phyloP scores from a whole-genome alignment of 2,888 invertebrate species.

The Keiferia lycopersicella region DNA sequence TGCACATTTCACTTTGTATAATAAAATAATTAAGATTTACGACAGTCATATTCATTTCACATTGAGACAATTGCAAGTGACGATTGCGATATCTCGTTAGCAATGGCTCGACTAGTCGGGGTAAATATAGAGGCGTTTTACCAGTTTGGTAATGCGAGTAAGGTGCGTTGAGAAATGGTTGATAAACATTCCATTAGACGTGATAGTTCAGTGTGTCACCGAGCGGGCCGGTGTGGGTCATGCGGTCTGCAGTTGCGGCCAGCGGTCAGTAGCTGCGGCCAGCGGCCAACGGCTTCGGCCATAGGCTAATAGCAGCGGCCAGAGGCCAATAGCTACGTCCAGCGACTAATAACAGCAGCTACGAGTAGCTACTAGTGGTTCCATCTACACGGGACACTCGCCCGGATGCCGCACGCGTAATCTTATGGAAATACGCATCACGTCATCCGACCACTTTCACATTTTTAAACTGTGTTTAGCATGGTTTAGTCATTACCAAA shows the following conservation, averaged over 20 bases:
- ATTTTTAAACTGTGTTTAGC: constrained; percentile 46
- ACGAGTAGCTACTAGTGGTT: too few relatives aligned
- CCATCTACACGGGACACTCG: constrained; percentile 8
- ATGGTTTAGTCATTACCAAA: constrained; percentile 27
- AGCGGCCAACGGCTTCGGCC: not conserved
- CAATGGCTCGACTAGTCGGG: constrained; percentile 6
- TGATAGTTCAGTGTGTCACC: constrained; percentile 29
- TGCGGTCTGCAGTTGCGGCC: not conserved
- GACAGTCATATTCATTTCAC: not conserved
- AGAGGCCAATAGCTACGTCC: too few relatives aligned
- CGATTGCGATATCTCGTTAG: constrained; percentile 10
- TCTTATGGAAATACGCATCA: constrained; percentile 50
- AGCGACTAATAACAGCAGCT: too few relatives aligned
- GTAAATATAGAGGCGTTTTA: constrained; percentile 17
- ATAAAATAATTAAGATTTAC: not conserved
- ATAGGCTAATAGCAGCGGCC: not conserved
- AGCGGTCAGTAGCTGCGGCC: not conserved
- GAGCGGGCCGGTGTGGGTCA: not conserved
- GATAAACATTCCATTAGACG: constrained; percentile 29
- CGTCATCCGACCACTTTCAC: constrained; percentile 58
- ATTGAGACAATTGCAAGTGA: not conserved
- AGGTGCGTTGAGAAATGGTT: constrained; percentile 25
- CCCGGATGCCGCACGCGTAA: constrained; percentile 24
- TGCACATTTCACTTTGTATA: constrained; percentile 14
- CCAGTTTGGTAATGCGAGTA: constrained; percentile 11